These are phyloP conservation scores for Sminthurides bifidus DNA, from an alignment of 1,140 invertebrate species.

Conservation along the genomic window DNA sequence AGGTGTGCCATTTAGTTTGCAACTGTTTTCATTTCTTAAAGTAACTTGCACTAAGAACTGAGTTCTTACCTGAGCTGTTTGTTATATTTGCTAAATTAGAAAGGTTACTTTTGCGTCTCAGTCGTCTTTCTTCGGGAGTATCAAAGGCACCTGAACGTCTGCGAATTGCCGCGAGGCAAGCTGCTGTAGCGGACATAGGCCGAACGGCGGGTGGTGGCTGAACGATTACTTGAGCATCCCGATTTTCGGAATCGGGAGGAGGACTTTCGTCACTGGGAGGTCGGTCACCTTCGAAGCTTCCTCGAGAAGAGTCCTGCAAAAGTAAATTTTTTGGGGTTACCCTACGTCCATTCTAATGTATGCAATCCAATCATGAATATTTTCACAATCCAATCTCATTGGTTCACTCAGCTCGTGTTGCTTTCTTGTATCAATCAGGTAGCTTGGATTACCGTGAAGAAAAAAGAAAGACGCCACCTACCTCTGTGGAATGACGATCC, in stretches of 20 bases:
- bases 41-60: no score
- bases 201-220: slow-evolving; percentile 26
- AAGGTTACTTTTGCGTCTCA: slow-evolving; percentile 23
- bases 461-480: slow-evolving; percentile 31
- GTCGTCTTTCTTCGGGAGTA: slow-evolving; percentile 26
- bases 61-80: slow-evolving; percentile 5
- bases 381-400: no score
- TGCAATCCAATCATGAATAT: no score
- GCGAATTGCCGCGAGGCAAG: slow-evolving; percentile 28
- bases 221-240: slow-evolving; percentile 18
- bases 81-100: slow-evolving; percentile 15
- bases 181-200: slow-evolving; percentile 30
- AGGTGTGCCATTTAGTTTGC: no score
- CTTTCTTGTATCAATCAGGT: no score
- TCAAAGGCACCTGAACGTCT: slow-evolving; percentile 30
- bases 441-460: no score
- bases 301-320: slow-evolving; percentile 37
- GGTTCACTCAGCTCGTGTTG: no score
- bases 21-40: no score
- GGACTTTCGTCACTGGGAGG: slow-evolving; percentile 36
- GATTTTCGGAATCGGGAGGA: slow-evolving; percentile 27
- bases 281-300: slow-evolving; percentile 38
- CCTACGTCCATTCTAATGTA: no score
- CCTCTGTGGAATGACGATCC: slow-evolving; percentile 40
- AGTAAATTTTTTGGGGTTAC: neutral